phyloP scores from a whole-genome alignment of 1,140 invertebrate genomes.

The Bombus fervidus region DNA sequence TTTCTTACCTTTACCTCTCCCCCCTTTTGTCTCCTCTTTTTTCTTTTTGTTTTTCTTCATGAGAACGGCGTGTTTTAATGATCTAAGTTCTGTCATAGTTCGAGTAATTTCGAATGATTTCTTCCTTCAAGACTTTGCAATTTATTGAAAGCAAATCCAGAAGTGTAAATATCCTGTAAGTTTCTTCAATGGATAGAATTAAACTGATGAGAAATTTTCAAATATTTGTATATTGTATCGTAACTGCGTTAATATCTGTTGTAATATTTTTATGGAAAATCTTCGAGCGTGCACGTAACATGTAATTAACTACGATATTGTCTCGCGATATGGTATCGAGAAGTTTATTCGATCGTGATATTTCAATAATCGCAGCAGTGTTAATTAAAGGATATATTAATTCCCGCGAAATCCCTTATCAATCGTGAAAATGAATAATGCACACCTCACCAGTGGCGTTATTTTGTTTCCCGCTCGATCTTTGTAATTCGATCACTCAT shows the following conservation, averaged over 20 bases:
- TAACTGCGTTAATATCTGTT: no score
- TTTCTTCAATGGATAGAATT: no score
- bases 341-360: not conserved
- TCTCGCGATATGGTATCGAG: not conserved
- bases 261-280: not conserved
- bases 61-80: not conserved
- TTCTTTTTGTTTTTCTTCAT: not conserved
- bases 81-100: not conserved
- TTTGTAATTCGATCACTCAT: slow-evolving; percentile 41
- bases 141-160: not conserved
- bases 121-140: not conserved
- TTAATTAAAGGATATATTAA: slow-evolving; percentile 30
- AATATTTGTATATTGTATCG: not conserved
- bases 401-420: not conserved
- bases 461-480: slow-evolving; percentile 11
- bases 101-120: not conserved
- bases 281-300: not conserved
- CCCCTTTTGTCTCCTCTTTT: not conserved
- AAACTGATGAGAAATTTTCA: not conserved
- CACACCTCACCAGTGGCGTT: not conserved
- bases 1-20: not conserved
- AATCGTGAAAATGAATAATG: not conserved
- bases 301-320: slow-evolving; percentile 11
- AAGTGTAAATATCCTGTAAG: no score
- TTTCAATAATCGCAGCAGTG: not conserved